These are phyloP conservation scores for Chouioia cunea DNA, from an alignment of 2,888 invertebrate genomes.

Conservation along the genomic window DNA sequence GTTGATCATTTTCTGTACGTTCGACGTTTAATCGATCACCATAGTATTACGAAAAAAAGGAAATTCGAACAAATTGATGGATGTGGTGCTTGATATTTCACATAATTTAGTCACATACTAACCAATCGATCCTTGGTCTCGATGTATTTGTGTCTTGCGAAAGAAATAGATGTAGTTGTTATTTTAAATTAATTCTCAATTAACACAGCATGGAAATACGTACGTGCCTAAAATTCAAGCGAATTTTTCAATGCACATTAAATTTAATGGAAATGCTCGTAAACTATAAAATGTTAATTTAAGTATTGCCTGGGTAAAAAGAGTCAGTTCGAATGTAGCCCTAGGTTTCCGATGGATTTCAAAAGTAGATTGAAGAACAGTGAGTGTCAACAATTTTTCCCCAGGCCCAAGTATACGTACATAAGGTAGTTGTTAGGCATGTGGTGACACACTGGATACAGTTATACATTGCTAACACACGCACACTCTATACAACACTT, in stretches of 20 bases:
- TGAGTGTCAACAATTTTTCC: constrained; percentile 22
- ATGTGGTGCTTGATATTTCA: constrained; percentile 32
- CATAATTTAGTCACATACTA: constrained; percentile 8
- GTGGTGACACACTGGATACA: constrained; percentile 18
- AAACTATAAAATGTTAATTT: constrained; percentile 8
- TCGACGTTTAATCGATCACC: too few relatives aligned
- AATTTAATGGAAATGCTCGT: constrained; percentile 25
- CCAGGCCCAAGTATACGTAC: constrained; percentile 18
- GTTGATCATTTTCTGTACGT: too few relatives aligned
- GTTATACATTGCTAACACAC: constrained; percentile 26
- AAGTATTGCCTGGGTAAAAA: constrained; percentile 31
- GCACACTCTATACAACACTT: constrained; percentile 30
- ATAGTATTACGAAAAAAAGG: too few relatives aligned
- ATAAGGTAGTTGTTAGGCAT: constrained; percentile 34
- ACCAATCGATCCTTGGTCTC: constrained; percentile 32
- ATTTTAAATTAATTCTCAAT: constrained; percentile 11
- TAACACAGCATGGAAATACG: constrained; percentile 34
- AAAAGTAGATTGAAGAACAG: neutral
- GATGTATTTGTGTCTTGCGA: constrained; percentile 31
- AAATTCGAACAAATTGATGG: constrained; percentile 13
- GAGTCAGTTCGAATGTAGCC: neutral
- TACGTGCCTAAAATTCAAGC: too few relatives aligned
- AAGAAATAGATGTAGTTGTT: constrained; percentile 16
- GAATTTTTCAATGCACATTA: constrained; percentile 24
- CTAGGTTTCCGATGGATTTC: neutral